These are phyloP conservation scores for Daboia siamensis DNA, from an alignment of 2,113 vertebrate genomes.

Conservation along the genomic window DNA sequence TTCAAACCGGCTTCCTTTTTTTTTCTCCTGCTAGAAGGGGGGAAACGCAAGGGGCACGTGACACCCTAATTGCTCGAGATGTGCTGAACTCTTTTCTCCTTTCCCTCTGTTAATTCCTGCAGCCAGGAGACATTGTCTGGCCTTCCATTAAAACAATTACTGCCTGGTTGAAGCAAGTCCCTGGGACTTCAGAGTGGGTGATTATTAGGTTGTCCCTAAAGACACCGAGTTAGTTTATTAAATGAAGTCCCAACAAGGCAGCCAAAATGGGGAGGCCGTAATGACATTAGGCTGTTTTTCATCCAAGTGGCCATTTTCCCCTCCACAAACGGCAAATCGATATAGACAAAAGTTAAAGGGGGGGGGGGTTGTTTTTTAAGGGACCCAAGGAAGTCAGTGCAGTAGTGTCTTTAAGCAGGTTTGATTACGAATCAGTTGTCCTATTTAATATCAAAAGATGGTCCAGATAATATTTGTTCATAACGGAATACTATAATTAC, in stretches of 20 bases:
- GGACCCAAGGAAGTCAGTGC: background rate
- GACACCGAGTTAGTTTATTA: conserved; percentile 12
- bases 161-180: background rate
- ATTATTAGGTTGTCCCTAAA: background rate
- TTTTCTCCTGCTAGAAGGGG: too few relatives aligned
- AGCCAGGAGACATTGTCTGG: background rate
- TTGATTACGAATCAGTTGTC: background rate
- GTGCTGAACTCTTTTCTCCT: background rate
- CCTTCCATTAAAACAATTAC: conserved; percentile 23
- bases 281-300: background rate
- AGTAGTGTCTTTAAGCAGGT: background rate
- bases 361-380: background rate
- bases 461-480: background rate
- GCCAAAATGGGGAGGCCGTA: background rate
- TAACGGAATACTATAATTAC: background rate
- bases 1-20: background rate
- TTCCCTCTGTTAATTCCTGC: background rate
- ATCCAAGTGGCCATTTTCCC: background rate
- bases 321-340: background rate
- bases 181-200: background rate
- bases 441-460: background rate
- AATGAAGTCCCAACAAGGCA: conserved; percentile 2
- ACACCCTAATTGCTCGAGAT: background rate
- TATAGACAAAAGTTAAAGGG: background rate
- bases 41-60: too few relatives aligned